phyloP scores from a whole-genome alignment of 2,113 vertebrate species.

The Chlorodrepanis virens region DNA sequence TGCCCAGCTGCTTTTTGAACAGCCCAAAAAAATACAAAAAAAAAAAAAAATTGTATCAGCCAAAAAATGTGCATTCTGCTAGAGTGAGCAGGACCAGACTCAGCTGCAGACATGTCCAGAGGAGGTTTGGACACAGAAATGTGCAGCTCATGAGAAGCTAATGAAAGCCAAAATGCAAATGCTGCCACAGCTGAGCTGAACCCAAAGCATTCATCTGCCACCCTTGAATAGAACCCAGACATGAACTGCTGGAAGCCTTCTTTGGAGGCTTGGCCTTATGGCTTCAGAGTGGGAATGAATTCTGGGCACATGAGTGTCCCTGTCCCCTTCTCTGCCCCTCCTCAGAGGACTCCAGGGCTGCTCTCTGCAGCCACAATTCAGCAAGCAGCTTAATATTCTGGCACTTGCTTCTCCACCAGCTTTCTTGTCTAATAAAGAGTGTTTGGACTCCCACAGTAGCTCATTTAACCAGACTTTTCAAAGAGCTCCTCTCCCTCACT shows the following conservation, averaged over 20 bases:
- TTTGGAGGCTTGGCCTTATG: background rate
- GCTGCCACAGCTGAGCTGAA: background rate
- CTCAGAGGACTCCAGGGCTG: background rate
- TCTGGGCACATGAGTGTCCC: background rate
- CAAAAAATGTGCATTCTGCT: background rate
- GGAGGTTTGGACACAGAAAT: rapidly evolving
- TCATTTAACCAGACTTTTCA: conserved; percentile 33
- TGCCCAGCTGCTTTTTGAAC: background rate
- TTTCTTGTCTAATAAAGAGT: background rate
- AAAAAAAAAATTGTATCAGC: background rate
- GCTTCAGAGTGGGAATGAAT: background rate
- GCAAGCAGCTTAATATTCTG: background rate
- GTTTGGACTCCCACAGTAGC: conserved; percentile 13
- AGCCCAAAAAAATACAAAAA: background rate
- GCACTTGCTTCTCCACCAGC: background rate
- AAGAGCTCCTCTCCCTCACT: background rate
- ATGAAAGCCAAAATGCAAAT: background rate
- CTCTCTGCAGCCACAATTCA: background rate
- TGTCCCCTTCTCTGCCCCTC: background rate
- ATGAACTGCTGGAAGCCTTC: background rate
- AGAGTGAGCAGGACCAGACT: background rate
- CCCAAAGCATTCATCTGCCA: background rate
- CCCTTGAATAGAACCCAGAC: background rate
- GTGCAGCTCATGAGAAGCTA: background rate
- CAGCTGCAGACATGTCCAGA: background rate